phyloP scores from a whole-genome alignment of 1,140 invertebrate genomes.

The Euborellia annulipes region DNA sequence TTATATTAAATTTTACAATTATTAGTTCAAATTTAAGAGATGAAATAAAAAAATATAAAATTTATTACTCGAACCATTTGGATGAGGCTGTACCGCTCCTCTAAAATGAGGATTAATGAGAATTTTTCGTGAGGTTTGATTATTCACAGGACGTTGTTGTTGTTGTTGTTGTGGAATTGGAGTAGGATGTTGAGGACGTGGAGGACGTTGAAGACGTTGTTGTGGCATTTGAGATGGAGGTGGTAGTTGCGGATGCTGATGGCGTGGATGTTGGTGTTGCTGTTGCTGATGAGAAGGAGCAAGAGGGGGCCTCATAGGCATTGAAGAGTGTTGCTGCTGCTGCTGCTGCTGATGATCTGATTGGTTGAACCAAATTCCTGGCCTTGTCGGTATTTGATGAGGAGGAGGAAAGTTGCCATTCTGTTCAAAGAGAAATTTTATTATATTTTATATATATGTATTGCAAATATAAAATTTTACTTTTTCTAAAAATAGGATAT shows the following conservation, averaged over 20 bases:
- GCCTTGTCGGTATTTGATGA: too few species aligned
- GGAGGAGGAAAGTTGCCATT: too few species aligned
- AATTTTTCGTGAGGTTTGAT: slow-evolving; percentile 24
- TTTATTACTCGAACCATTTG: slow-evolving; percentile 19
- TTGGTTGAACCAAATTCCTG: too few species aligned
- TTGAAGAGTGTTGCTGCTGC: too few species aligned
- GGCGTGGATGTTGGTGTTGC: slow-evolving; percentile 1
- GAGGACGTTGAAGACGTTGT: background rate
- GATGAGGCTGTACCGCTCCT: slow-evolving; percentile 23
- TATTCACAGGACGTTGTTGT: background rate
- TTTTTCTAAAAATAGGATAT: too few species aligned
- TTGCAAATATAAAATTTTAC: too few species aligned
- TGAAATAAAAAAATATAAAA: background rate
- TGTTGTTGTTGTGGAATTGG: slow-evolving; percentile 5
- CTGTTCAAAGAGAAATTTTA: too few species aligned
- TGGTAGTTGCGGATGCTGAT: background rate
- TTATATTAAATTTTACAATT: too few species aligned
- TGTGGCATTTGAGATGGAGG: background rate
- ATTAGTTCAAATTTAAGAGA: background rate
- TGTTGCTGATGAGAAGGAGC: background rate
- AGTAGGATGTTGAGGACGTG: background rate
- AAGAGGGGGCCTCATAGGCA: too few species aligned
- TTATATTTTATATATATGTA: too few species aligned
- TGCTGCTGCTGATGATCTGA: too few species aligned
- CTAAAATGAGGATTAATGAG: slow-evolving; percentile 32